Evolutionary conservation across 1,140 invertebrate genomes (phyloP).

Genomic region (Lasioglossum albipes): DNA sequence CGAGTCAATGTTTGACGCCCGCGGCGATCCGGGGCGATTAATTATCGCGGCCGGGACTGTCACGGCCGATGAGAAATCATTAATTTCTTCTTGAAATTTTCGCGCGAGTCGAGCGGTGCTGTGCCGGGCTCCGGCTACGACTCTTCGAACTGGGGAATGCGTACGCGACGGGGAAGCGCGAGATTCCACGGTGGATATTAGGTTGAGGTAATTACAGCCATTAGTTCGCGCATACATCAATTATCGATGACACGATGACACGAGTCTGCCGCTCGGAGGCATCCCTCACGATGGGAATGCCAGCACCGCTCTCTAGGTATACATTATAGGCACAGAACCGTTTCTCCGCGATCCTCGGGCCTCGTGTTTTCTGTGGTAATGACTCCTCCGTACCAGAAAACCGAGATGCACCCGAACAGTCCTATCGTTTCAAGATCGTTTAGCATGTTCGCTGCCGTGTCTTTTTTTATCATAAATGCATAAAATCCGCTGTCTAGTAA

Average conservation of each 20-base stretch:
- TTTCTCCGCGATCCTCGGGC: conserved; percentile 26
- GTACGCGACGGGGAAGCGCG: conserved; percentile 51
- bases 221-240: conserved; percentile 78
- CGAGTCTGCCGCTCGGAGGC: conserved; percentile 65
- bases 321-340: conserved; percentile 32
- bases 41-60: conserved; percentile 60
- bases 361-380: conserved; percentile 18
- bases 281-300: conserved; percentile 60
- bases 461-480: too few species aligned
- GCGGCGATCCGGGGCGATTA: conserved; percentile 63
- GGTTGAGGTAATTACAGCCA: conserved; percentile 74
- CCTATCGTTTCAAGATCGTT: too few species aligned
- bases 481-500: too few species aligned
- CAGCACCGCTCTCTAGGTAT: conserved; percentile 5
- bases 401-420: not conserved
- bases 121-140: not conserved
- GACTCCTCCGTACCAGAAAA: conserved; percentile 6
- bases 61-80: conserved; percentile 62
- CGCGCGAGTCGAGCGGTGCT: not conserved
- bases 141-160: not conserved
- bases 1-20: conserved; percentile 55
- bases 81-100: conserved; percentile 61
- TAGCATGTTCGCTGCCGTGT: too few species aligned
- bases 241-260: conserved; percentile 76
- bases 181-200: conserved; percentile 72